A percentile compares a stretch with the other conserved stretches of the same genome.
phyloP scores from a whole-genome alignment of 2,888 invertebrate species.

The Nemotelus nigrinus region DNA sequence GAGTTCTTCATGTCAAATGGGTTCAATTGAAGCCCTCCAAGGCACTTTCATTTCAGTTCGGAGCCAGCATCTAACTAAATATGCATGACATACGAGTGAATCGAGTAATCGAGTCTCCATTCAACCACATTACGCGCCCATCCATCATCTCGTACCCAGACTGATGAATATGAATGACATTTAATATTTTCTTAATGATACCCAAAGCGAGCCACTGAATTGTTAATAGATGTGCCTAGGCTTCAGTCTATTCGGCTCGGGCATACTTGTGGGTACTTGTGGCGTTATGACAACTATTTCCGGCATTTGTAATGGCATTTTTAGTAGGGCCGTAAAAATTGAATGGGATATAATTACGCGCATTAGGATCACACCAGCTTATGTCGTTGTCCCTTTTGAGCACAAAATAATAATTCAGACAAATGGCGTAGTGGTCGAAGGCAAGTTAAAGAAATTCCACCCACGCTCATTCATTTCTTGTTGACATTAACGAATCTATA shows the following conservation, averaged over 20 bases:
- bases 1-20: slow-evolving; percentile 13
- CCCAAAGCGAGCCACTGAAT: slow-evolving; percentile 31
- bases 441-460: too few species aligned
- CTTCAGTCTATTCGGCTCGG: neutral
- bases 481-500: neutral
- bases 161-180: slow-evolving; percentile 39
- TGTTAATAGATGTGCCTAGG: neutral
- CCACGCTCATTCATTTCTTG: neutral
- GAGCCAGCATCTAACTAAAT: neutral
- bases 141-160: slow-evolving; percentile 19
- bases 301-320: slow-evolving; percentile 34
- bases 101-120: neutral
- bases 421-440: too few species aligned
- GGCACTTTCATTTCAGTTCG: slow-evolving; percentile 11
- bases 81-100: too few species aligned
- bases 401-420: too few species aligned
- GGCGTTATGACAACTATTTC: slow-evolving; percentile 41
- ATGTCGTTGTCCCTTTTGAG: too few species aligned
- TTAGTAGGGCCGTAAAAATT: slow-evolving; percentile 8
- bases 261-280: neutral
- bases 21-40: slow-evolving; percentile 32
- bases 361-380: neutral
- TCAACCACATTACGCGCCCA: slow-evolving; percentile 31
- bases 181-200: slow-evolving; percentile 42
- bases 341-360: neutral